Base-by-base conservation (phyloP, 1,140 invertebrate genomes). In the Cataglyphis hispanica region DNA sequence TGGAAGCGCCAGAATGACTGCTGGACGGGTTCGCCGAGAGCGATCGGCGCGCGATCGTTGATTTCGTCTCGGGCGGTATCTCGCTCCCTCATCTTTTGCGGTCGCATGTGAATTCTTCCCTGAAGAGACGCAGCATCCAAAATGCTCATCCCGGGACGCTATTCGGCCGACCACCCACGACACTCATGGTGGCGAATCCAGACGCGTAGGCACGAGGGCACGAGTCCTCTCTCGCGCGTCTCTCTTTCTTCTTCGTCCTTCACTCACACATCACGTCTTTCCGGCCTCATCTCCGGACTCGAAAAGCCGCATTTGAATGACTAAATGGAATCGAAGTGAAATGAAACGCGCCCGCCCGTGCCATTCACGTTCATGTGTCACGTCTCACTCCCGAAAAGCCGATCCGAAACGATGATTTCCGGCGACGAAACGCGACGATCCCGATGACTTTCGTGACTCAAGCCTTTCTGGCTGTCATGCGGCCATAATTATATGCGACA, bases 251-350 rank as follows among this genome's bases (percentile, higher is more conserved):
- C 22, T 16, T 16, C 50, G 5, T 58, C 40, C 64, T 88, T 74
- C 81, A 50, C 22, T 69, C 50, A 34, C 46, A 60, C 70, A 43
- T 43, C 70, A 72, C 76, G 78, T 72, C 67, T 80, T 50, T 22
- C 56, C 37, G 31, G 77, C 37, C 53, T 40, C 53, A 69, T 76
- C 58, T 58, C 63, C 63, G 27, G 61, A 58, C 25, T 46, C 27
- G 46, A 60, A 40, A 60, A 83, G 25, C 66, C 78, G 37, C 66
- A 53, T 37, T 31, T 83, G 66, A 72, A 83, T 81, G 66, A 72
- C 69, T 90, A 89, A 91, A 90, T 85, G 37, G 83, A 84, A 86
- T 91, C 89, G 78, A 90, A 91, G 34, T 85, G 43, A 77, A 88
- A 88, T 64, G 63, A 50, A 89, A 64, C 86, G 83, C 87, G 69